Percentiles rank a stretch among this genome's conserved stretches.
Evolutionary conservation across 2,888 invertebrate genomes (phyloP).

Genomic region (Gonocerus acuteangulatus): DNA sequence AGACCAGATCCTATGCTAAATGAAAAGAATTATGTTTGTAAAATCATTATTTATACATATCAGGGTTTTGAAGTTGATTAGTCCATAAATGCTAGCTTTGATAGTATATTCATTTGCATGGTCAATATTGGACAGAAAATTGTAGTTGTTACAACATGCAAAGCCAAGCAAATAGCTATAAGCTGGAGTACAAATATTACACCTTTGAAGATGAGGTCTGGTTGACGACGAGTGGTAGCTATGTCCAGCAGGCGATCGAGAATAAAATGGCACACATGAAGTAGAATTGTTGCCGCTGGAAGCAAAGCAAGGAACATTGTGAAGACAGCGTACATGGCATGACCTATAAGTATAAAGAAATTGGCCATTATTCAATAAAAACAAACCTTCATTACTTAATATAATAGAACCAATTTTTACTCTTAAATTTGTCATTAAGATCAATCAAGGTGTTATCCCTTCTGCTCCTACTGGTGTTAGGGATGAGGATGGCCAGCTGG

Average conservation of each 20-base stretch:
- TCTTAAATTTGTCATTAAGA: no score
- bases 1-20: no score
- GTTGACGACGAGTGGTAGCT: conserved; percentile 26
- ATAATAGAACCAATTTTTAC: no score
- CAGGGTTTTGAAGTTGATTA: neutral
- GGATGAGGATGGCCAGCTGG: no score
- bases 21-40: no score
- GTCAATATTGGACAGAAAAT: conserved; percentile 33
- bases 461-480: no score
- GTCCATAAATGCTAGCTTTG: conserved; percentile 33
- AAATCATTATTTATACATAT: no score
- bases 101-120: conserved; percentile 33
- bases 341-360: no score
- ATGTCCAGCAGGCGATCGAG: conserved; percentile 32
- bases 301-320: conserved; percentile 34
- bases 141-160: conserved; percentile 26
- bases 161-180: conserved; percentile 26
- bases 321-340: conserved; percentile 34
- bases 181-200: conserved; percentile 28
- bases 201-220: conserved; percentile 31
- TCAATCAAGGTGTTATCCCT: no score
- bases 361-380: no score
- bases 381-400: no score
- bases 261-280: conserved; percentile 31
- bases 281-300: conserved; percentile 30